phyloP scores from a whole-genome alignment of 2,797 vertebrate genomes.

The Channallabes apus region DNA sequence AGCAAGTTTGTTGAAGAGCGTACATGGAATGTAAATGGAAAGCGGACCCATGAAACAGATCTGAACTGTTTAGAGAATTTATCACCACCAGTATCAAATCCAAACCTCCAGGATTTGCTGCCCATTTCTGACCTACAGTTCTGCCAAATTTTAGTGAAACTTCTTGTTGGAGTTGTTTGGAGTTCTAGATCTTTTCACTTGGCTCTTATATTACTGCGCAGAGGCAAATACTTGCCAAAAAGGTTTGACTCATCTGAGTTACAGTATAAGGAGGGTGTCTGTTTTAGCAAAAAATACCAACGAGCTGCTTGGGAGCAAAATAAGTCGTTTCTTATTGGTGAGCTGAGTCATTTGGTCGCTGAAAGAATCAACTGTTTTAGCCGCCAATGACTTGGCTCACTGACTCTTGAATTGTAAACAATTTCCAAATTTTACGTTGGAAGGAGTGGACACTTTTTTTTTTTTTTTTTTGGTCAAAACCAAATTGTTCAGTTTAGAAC shows the following conservation, averaged over 20 bases:
- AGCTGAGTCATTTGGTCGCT: not conserved
- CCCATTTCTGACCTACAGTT: not conserved
- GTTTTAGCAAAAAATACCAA: not conserved
- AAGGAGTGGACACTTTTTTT: not conserved
- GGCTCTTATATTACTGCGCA: no score
- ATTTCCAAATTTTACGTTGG: not conserved
- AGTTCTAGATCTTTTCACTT: not conserved
- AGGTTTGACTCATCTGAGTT: not conserved
- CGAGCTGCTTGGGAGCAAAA: not conserved
- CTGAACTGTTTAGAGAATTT: not conserved
- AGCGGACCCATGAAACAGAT: not conserved
- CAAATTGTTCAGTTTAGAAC: not conserved
- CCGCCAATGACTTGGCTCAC: not conserved
- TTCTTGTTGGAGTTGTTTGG: no score
- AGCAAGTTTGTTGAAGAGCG: not conserved
- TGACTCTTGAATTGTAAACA: not conserved
- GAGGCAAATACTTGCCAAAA: not conserved
- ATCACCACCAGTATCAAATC: not conserved
- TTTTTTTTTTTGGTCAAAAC: no score
- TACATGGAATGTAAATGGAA: not conserved
- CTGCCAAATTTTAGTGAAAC: not conserved
- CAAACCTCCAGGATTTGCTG: not conserved
- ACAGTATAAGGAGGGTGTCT: not conserved
- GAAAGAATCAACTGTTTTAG: not conserved
- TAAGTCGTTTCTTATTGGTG: not conserved